Evolutionary conservation across 2,797 vertebrate species (phyloP).

Genomic region (Coreius guichenoti): DNA sequence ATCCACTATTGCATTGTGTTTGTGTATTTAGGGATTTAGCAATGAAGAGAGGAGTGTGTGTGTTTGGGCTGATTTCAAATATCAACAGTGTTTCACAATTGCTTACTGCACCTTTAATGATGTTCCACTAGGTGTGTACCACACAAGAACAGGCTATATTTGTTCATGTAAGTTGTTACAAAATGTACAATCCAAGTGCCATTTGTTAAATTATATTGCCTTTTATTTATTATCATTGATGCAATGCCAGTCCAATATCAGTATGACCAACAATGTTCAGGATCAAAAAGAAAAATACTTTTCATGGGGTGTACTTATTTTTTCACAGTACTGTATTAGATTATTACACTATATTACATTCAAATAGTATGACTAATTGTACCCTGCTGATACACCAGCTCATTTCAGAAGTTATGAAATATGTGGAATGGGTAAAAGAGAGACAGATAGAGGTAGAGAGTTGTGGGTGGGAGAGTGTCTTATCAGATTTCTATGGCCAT

Average conservation of each 20-base stretch:
- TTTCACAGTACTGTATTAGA: neutral
- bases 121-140: neutral
- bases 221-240: neutral
- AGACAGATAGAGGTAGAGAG: conserved; percentile 28
- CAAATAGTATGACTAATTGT: neutral
- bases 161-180: neutral
- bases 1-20: no score
- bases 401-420: neutral
- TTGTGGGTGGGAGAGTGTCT: conserved; percentile 4
- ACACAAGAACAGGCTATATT: no score
- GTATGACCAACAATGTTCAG: neutral
- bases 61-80: no score
- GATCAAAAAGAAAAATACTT: neutral
- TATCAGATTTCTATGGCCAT: conserved; percentile 64
- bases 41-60: no score
- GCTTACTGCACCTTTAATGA: neutral
- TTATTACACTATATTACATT: neutral
- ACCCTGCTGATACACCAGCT: neutral
- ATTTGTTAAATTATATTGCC: neutral
- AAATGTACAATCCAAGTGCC: neutral
- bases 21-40: no score
- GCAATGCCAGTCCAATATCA: neutral
- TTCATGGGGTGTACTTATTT: neutral
- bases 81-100: neutral
- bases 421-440: conserved; percentile 4